phyloP scores from a whole-genome alignment of 2,113 vertebrate genomes.

The Crotalus viridis region DNA sequence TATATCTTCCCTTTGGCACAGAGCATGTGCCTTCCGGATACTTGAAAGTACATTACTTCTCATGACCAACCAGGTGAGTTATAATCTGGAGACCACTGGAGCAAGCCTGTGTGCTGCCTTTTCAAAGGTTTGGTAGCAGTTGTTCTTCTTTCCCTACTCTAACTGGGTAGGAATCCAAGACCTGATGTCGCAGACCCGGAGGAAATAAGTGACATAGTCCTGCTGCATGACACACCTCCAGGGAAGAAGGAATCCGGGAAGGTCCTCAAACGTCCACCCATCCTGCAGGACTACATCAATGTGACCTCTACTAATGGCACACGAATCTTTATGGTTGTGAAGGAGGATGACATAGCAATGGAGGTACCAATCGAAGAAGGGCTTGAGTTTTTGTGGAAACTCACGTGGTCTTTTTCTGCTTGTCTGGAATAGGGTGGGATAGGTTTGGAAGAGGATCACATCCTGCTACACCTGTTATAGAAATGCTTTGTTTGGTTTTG shows the following conservation, averaged over 20 bases:
- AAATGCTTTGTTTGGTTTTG: neutral
- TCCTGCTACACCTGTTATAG: neutral
- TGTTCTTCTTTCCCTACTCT: rapidly evolving
- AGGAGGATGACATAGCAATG: conserved; percentile 62
- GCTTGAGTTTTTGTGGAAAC: rapidly evolving
- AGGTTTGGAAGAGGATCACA: neutral
- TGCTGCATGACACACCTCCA: conserved; percentile 46
- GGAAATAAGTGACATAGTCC: conserved; percentile 56
- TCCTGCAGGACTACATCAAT: conserved; percentile 86
- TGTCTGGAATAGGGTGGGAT: too few relatives aligned
- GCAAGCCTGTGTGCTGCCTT: neutral
- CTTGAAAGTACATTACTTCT: neutral
- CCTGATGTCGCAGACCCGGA: neutral
- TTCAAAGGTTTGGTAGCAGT: neutral
- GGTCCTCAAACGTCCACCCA: conserved; percentile 81
- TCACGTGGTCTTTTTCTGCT: too few relatives aligned
- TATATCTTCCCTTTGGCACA: neutral
- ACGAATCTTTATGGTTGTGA: conserved; percentile 83
- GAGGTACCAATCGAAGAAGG: conserved; percentile 51
- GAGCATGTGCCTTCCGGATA: neutral
- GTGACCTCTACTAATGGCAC: conserved; percentile 84
- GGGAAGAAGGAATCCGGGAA: conserved; percentile 9
- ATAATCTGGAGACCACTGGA: neutral
- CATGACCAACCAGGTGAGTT: neutral
- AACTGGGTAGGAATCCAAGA: neutral